Evolutionary conservation across 2,888 invertebrate species (phyloP), one percentile per base, ranked within the genome.

Genomic region (Linnaemya tessellans): DNA sequence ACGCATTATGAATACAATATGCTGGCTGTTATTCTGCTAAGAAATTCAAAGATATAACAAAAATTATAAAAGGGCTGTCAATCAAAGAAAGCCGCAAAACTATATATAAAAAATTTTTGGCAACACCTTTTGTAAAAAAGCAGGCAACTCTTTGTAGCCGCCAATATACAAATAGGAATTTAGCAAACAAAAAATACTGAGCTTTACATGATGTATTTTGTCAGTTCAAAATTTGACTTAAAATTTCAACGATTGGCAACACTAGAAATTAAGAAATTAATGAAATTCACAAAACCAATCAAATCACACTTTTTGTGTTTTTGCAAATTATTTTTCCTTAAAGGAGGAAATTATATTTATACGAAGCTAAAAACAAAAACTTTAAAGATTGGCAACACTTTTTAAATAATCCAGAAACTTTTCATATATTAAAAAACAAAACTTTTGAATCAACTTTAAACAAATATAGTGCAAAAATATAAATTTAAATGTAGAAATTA

Each of bases 1-100:
- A 77, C 67, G 77, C 67, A 58, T 46, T 35, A 46, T 46, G 65
- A 67, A 67, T 56, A 30, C 54, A 65, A 58, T 75, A 64, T 22
- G 46, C 13, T n/a, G n/a, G 1, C 3, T 41, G 41, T 54, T 20
- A 25, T 9, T 30, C 35, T 8, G 5, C n/a, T 10, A 56, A 30
- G 1, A n/a, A 58, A n/a, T n/a, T 0, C 22, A 43, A 43, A 22
- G 22, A 20, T 13, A 22, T 15, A 8, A 18, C 54, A 25, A 10
- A 41, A 13, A 30, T 2, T 30, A 30, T 30, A 30, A 56, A 56
- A 56, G 54, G 13, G 25, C 13, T 56, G 25, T 13, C 25, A 0
- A 0, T 56, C 25, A 56, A 25, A 54, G 10, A 54, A 22, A 22
- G 20, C 10, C 18, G 9, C 9, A 51, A 51, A 51, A 20, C 1